phyloP scores from a whole-genome alignment of 2,797 vertebrate species.

The Hozukius guyotensis region DNA sequence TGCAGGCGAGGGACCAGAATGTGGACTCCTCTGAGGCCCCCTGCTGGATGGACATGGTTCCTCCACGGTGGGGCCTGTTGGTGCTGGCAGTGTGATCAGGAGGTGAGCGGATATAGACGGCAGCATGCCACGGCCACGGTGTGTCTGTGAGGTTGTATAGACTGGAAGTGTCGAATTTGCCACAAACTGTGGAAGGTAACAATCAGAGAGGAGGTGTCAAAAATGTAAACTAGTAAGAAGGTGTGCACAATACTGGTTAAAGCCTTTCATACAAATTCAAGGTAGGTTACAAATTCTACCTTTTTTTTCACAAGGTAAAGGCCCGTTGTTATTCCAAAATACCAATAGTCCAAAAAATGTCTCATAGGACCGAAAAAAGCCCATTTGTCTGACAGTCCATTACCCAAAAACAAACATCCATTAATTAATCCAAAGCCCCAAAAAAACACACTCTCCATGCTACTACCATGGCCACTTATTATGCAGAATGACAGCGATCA shows the following conservation, averaged over 20 bases:
- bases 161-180: conserved; percentile 83
- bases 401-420: too few relatives aligned
- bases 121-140: conserved; percentile 91
- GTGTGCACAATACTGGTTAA: not conserved
- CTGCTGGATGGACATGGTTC: conserved; percentile 20
- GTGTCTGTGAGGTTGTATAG: conserved; percentile 75
- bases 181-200: conserved; percentile 84
- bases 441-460: too few relatives aligned
- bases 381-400: too few relatives aligned
- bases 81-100: conserved; percentile 40
- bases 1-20: conserved; percentile 90
- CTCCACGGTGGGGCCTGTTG: conserved; percentile 3
- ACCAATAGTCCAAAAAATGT: too few relatives aligned
- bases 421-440: too few relatives aligned
- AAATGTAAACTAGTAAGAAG: not conserved
- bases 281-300: not conserved
- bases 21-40: conserved; percentile 72
- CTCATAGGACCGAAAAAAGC: too few relatives aligned
- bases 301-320: not conserved
- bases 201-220: not conserved
- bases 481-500: too few relatives aligned
- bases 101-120: conserved; percentile 86
- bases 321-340: too few relatives aligned
- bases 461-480: too few relatives aligned
- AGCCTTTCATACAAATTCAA: not conserved